Conservation (phyloP, 1,140 invertebrate genomes). For the Ceratosolen solmsi region DNA sequence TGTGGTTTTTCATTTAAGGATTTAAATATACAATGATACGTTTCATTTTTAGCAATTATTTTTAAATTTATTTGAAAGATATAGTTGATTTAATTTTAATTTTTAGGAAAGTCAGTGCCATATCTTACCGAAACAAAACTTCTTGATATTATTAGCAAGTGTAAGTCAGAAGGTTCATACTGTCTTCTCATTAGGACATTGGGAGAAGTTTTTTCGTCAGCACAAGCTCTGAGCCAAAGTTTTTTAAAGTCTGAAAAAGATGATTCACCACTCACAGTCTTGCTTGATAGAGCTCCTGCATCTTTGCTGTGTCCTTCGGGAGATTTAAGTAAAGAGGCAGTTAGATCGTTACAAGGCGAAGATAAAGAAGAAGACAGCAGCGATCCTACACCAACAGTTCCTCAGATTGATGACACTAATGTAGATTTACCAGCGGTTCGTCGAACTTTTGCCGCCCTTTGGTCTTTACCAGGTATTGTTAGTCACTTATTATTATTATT, state of each 20-base stretch:
- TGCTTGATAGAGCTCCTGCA: conserved; percentile 73
- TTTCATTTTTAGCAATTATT: background rate
- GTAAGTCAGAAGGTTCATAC: conserved; percentile 78
- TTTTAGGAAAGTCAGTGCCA: conserved; percentile 70
- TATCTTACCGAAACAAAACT: conserved; percentile 81
- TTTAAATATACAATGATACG: background rate
- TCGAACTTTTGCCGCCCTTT: conserved; percentile 78
- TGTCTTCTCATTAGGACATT: conserved; percentile 80
- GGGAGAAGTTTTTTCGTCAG: conserved; percentile 82
- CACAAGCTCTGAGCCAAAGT: conserved; percentile 81
- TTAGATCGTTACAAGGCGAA: conserved; percentile 82
- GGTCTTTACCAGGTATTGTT: conserved; percentile 69
- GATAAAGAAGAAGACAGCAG: conserved; percentile 88
- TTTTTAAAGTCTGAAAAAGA: conserved; percentile 75
- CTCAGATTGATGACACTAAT: conserved; percentile 71
- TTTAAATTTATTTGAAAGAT: background rate
- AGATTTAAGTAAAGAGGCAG: conserved; percentile 79
- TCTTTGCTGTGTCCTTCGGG: conserved; percentile 65
- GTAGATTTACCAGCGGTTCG: conserved; percentile 79
- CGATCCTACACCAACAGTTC: conserved; percentile 74
- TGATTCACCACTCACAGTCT: conserved; percentile 70
- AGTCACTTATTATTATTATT: no score
- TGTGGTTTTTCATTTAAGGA: conserved; percentile 3
- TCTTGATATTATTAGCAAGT: conserved; percentile 78
- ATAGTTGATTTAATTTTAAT: conserved; percentile 26